Percentiles rank a stretch among this genome's conserved stretches.
Evolutionary conservation across 2,113 vertebrate species (phyloP).

Genomic region (Myrmecobius fasciatus): DNA sequence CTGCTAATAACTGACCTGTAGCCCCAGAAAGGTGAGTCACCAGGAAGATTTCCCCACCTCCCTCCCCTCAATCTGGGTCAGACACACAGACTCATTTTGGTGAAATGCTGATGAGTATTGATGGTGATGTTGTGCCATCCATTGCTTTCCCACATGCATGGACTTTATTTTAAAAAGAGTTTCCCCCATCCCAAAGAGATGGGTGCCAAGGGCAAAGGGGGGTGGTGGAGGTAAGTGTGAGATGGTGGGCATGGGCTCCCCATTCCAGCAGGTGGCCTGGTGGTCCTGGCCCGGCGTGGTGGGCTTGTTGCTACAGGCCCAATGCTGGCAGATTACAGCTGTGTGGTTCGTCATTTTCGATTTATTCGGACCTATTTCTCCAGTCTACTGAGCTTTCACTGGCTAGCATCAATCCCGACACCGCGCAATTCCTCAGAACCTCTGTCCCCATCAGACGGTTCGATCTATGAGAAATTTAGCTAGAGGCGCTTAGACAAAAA

Average conservation of each 20-base stretch:
- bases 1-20: not conserved
- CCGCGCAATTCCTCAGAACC: conserved; percentile 87
- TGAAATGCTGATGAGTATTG: not conserved
- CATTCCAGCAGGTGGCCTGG: conserved; percentile 57
- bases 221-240: not conserved
- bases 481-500: conserved; percentile 89
- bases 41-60: not conserved
- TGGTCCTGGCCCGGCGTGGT: conserved; percentile 20
- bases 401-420: conserved; percentile 87
- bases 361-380: conserved; percentile 88
- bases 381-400: conserved; percentile 83
- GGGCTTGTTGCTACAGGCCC: conserved; percentile 87
- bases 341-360: conserved; percentile 91
- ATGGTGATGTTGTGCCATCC: not conserved
- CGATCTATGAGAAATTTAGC: conserved; percentile 90
- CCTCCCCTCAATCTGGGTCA: not conserved
- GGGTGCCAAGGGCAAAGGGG: not conserved
- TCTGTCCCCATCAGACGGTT: conserved; percentile 86
- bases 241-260: not conserved
- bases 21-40: not conserved
- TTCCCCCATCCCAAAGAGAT: not conserved
- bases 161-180: not conserved
- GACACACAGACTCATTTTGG: not conserved
- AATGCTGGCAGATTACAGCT: conserved; percentile 89
- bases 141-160: not conserved